phyloP scores from a whole-genome alignment of 2,888 invertebrate species.

The Hirtodrosophila trivittata region DNA sequence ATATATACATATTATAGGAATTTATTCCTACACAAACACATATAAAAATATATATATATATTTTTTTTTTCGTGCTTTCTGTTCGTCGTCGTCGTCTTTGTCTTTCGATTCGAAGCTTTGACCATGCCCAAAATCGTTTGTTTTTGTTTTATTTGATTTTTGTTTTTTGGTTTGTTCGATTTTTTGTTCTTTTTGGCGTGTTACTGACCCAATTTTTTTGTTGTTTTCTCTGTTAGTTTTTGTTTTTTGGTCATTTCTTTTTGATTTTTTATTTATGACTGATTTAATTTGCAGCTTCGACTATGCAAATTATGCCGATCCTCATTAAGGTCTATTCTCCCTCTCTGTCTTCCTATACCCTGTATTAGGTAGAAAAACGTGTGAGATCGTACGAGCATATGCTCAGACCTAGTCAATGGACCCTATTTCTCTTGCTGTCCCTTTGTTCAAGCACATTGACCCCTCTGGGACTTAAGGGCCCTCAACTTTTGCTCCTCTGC shows the following conservation, averaged over 20 bases:
- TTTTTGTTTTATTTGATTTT: constrained; percentile 12
- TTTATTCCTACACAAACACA: background rate
- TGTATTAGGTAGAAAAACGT: no score
- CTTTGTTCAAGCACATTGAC: background rate
- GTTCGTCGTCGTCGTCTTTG: constrained; percentile 31
- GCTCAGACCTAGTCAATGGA: no score
- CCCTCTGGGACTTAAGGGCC: no score
- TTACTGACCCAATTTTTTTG: constrained; percentile 76
- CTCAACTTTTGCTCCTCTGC: no score
- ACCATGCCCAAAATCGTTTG: background rate
- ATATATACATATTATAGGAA: background rate
- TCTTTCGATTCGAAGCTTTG: constrained; percentile 49
- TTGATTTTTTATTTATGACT: constrained; percentile 77
- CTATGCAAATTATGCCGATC: constrained; percentile 62
- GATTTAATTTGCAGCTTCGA: constrained; percentile 68
- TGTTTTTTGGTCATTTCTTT: constrained; percentile 69
- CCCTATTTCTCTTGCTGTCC: no score
- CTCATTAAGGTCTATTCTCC: constrained; percentile 18
- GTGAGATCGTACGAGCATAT: no score
- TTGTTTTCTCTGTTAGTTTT: constrained; percentile 48
- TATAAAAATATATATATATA: constrained; percentile 18
- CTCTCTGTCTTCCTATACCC: background rate
- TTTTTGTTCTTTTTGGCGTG: constrained; percentile 60
- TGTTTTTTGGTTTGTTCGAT: constrained; percentile 20
- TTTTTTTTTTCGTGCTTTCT: constrained; percentile 7